These are phyloP conservation scores for Hydrophis major DNA, from an alignment of 2,797 vertebrate species.

Conservation along the genomic window DNA sequence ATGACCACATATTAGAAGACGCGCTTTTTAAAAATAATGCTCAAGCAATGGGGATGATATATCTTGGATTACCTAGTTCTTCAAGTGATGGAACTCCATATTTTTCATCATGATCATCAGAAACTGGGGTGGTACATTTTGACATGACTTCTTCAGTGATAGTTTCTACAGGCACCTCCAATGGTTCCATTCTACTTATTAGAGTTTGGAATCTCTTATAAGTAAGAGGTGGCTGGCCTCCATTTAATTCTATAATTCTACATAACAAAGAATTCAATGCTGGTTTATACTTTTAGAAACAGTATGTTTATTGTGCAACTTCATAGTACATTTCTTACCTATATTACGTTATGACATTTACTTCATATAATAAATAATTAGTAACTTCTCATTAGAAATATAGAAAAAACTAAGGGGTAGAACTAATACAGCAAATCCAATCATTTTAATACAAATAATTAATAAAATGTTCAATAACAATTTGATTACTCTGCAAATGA, in stretches of 20 bases:
- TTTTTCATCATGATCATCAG: slow-evolving; percentile 94
- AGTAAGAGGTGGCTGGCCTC: slow-evolving; percentile 93
- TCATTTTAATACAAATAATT: neutral
- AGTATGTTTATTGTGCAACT: neutral
- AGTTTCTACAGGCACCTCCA: slow-evolving; percentile 87
- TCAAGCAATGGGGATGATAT: neutral
- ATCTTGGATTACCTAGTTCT: slow-evolving; percentile 84
- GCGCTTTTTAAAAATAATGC: neutral
- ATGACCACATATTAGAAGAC: neutral
- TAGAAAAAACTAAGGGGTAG: slow-evolving; percentile 3
- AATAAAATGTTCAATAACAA: neutral
- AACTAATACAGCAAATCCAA: slow-evolving; percentile 14
- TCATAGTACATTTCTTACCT: neutral
- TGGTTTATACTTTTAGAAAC: neutral
- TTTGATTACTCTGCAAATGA: neutral
- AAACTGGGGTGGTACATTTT: slow-evolving; percentile 85
- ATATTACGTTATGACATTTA: neutral
- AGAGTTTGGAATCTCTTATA: slow-evolving; percentile 97
- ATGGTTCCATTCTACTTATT: slow-evolving; percentile 91
- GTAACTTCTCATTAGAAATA: neutral
- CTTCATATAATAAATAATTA: neutral
- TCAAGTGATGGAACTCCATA: slow-evolving; percentile 94
- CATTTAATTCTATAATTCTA: slow-evolving; percentile 96
- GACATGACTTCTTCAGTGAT: slow-evolving; percentile 88
- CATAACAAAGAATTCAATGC: slow-evolving; percentile 4